Evolutionary conservation across 2,888 invertebrate genomes (phyloP).

Genomic region (Metacarcinus magister): DNA sequence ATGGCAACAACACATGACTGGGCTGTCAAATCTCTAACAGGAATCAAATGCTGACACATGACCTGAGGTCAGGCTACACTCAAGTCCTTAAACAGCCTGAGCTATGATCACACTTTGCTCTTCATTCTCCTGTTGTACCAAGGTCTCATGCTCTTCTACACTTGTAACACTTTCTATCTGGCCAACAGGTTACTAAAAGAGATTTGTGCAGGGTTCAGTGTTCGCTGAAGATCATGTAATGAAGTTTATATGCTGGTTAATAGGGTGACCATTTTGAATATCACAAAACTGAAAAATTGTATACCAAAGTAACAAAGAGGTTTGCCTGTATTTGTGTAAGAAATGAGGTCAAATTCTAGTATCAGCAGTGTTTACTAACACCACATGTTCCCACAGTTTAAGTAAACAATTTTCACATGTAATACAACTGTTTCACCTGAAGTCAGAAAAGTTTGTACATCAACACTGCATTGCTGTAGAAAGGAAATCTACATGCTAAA

Average conservation of each 20-base stretch:
- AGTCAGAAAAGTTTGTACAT: conserved; percentile 43
- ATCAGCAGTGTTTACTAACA: neutral
- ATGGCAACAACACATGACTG: conserved; percentile 15
- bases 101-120: neutral
- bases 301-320: neutral
- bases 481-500: neutral
- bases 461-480: conserved; percentile 40
- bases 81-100: neutral
- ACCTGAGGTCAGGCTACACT: neutral
- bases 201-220: neutral
- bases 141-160: neutral
- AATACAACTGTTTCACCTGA: conserved; percentile 19
- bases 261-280: neutral
- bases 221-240: neutral
- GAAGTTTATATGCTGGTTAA: neutral
- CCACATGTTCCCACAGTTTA: neutral
- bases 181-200: conserved; percentile 7
- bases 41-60: neutral
- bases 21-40: neutral
- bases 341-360: conserved; percentile 8
- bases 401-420: conserved; percentile 42
- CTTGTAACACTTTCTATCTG: neutral
- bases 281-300: neutral
- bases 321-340: neutral
- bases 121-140: neutral